Evolutionary conservation across 2,888 invertebrate genomes (phyloP), one percentile per base, ranked within the genome.

Genomic region (Zele albiditarsus): DNA sequence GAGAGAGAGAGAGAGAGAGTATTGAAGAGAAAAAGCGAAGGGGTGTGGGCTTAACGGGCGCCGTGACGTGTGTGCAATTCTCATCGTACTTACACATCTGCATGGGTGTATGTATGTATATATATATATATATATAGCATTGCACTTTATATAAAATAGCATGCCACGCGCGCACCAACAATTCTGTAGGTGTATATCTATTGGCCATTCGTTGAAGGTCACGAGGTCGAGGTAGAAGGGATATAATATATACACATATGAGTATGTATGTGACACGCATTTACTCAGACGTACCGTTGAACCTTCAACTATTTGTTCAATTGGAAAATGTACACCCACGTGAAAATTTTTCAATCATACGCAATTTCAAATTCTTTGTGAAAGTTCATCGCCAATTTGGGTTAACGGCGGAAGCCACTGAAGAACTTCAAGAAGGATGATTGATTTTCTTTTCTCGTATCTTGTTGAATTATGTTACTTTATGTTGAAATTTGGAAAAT

Each of bases 191-290:
- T 31, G 46, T 81, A 79, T 81, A 81, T 76, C 80, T 80, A 78
- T 81, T 81, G 84, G 84, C 84, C 83, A 83, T 80, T 81, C 80
- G 82, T 81, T 81, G 83, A 86, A 86, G 86, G 86, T 85, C 83
- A 81, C 78, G 82, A 81, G 83, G 84, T 85, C 81, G 84, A 75
- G 65, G 67, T 60, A 49, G n/a, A 68, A 33, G 33, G 28, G 31
- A 38, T 67, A 12, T 42, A 60, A 42, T 62, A 65, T 71, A 60
- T 67, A 49, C 25, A 28, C 25, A 57, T n/a, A 20, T 38, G 27
- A 66, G 25, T 66, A 20, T 33, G 27, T n/a, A 14, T 62, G 20
- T 20, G 20, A 53, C 20, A 53, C n/a, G 80, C 76, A 80, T 80
- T 80, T 76, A 81, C 71, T 81, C 76, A 78, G 73, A 74, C 78